Evolutionary conservation across 1,140 invertebrate species (phyloP).

Genomic region (Philotrypesis tridentata): DNA sequence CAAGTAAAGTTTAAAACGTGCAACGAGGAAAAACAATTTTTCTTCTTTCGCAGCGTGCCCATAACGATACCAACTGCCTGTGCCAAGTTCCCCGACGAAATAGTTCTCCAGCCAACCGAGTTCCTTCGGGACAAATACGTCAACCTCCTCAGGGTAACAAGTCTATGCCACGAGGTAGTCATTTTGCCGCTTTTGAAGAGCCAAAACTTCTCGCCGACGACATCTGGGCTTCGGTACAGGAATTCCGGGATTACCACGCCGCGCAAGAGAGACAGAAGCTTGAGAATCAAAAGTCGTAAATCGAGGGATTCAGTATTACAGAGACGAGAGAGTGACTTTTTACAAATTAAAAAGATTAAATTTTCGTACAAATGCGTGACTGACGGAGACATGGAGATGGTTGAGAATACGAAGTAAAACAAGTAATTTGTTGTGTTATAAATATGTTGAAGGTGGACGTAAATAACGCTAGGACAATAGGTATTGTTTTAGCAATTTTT

Average conservation of each 20-base stretch:
- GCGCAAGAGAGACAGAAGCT: background rate
- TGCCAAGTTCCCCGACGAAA: slow-evolving; percentile 79
- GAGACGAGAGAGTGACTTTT: too few relatives aligned
- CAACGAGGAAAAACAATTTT: background rate
- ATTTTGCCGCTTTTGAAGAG: slow-evolving; percentile 89
- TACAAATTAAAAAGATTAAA: too few relatives aligned
- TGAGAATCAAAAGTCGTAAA: background rate
- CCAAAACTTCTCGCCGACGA: slow-evolving; percentile 83
- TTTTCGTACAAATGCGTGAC: too few relatives aligned
- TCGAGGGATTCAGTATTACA: background rate
- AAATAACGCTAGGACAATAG: too few relatives aligned
- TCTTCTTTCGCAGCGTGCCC: background rate
- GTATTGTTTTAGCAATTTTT: too few relatives aligned
- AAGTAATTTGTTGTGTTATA: too few relatives aligned
- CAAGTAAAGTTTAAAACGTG: too few relatives aligned
- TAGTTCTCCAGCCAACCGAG: slow-evolving; percentile 76
- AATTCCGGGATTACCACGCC: background rate
- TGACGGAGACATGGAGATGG: too few relatives aligned
- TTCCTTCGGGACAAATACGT: slow-evolving; percentile 76
- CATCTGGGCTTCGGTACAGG: slow-evolving; percentile 70
- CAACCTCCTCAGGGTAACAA: slow-evolving; percentile 79
- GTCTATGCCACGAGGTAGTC: slow-evolving; percentile 82
- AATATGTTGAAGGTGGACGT: too few relatives aligned
- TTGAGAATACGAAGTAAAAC: too few relatives aligned
- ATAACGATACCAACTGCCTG: slow-evolving; percentile 79